A percentile compares a stretch with the other conserved stretches of the same genome.
These are phyloP conservation scores for Catostylus mosaicus DNA, from an alignment of 30 jellyfish, hydroid and myxozoan genomes.

Conservation along the genomic window DNA sequence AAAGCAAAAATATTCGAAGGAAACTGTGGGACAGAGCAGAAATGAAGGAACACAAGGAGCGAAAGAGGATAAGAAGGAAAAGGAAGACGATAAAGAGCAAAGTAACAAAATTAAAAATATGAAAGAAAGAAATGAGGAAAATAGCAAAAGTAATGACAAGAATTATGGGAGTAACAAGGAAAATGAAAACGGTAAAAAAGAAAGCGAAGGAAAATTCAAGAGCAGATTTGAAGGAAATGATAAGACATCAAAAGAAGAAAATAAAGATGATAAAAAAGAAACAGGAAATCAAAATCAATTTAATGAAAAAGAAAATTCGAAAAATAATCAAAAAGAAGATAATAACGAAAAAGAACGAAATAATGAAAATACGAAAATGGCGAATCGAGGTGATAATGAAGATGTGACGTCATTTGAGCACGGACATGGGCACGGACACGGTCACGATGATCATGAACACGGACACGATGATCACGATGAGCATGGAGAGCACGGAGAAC, in stretches of 20 bases:
- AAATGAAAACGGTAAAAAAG: background rate
- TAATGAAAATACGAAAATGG: background rate
- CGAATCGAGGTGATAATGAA: background rate
- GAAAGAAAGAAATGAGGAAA: background rate
- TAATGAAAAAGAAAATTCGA: background rate
- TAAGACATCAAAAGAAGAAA: conserved; percentile 1
- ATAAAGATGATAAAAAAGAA: background rate
- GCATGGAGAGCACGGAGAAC: conserved; percentile 20
- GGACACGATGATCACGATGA: conserved; percentile 26
- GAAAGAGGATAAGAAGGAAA: background rate
- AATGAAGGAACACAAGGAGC: background rate
- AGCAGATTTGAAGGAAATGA: background rate
- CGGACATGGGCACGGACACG: conserved; percentile 54
- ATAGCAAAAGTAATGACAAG: background rate
- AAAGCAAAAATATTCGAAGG: background rate
- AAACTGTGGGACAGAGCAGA: background rate
- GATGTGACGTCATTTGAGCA: conserved; percentile 29
- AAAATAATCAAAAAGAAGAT: background rate
- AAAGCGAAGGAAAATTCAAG: conserved; percentile 1
- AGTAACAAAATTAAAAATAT: background rate
- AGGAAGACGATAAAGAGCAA: background rate
- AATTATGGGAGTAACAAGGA: background rate
- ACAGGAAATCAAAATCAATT: background rate
- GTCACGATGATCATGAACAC: conserved; percentile 48
- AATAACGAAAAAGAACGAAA: background rate